These are phyloP conservation scores for Bhutanitis thaidina DNA, from an alignment of 2,888 invertebrate genomes.

Conservation along the genomic window DNA sequence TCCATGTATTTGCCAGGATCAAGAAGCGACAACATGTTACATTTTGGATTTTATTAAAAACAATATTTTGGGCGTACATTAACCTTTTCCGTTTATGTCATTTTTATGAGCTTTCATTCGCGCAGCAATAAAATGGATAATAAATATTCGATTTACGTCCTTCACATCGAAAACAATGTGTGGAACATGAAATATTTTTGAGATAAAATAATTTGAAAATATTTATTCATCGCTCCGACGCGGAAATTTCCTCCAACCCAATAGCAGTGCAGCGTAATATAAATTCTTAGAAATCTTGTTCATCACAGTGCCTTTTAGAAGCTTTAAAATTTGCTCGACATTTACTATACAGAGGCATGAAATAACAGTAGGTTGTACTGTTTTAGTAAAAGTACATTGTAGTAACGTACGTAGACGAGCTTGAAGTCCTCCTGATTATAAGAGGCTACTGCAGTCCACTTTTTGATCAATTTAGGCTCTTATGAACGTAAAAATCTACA, in stretches of 20 bases:
- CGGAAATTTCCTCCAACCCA: conserved; percentile 2
- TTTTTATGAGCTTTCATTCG: conserved; percentile 2
- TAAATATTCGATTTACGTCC: conserved; percentile 21
- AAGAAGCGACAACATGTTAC: too few species aligned
- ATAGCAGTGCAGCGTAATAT: conserved; percentile 8
- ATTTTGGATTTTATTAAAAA: background rate
- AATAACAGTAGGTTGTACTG: too few species aligned
- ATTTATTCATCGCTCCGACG: conserved; percentile 8
- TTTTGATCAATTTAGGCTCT: too few species aligned
- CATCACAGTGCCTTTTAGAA: background rate
- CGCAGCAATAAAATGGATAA: conserved; percentile 18
- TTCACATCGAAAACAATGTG: conserved; percentile 18
- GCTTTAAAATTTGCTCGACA: background rate
- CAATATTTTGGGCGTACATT: background rate
- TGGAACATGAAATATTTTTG: conserved; percentile 17
- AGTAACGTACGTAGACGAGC: too few species aligned
- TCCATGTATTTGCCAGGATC: too few species aligned
- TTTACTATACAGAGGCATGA: background rate
- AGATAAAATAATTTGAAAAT: conserved; percentile 18
- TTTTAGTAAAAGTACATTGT: too few species aligned
- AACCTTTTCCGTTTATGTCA: conserved; percentile 2
- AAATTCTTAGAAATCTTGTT: conserved; percentile 19
- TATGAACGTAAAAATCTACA: too few species aligned
- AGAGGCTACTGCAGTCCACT: too few species aligned
- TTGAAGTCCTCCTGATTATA: too few species aligned